A percentile compares a stretch with the other conserved stretches of the same genome.
These are phyloP conservation scores for Muscicapa striata DNA, from an alignment of 2,797 vertebrate species.

Conservation along the genomic window DNA sequence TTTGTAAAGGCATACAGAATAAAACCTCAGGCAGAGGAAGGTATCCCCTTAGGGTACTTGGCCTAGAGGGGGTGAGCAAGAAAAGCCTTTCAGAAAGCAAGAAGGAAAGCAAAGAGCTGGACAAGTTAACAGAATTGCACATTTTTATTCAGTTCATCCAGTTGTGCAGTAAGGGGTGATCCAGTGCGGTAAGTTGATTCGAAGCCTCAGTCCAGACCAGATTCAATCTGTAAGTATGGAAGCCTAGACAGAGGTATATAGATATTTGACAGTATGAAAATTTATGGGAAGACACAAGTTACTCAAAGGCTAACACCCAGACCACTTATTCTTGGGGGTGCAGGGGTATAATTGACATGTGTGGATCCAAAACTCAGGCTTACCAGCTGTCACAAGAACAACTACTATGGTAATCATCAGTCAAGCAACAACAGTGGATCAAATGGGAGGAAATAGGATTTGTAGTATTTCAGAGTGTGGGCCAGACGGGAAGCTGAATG, in stretches of 20 bases:
- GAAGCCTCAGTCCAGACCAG: neutral
- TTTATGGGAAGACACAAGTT: neutral
- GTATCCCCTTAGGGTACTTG: neutral
- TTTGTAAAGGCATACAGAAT: neutral
- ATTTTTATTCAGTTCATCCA: neutral
- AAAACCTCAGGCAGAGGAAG: neutral
- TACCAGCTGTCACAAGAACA: neutral
- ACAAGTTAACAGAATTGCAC: neutral
- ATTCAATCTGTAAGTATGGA: neutral
- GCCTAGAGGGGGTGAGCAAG: rapidly evolving
- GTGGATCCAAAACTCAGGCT: neutral
- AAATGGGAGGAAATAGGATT: neutral
- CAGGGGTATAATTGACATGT: neutral
- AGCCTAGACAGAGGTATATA: neutral
- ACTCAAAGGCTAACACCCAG: neutral
- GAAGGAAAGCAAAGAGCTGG: neutral
- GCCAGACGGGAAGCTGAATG: neutral
- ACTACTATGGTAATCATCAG: neutral
- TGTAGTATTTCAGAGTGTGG: neutral
- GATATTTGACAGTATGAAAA: neutral
- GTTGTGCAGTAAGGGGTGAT: neutral
- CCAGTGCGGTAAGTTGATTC: neutral
- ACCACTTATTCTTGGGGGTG: neutral
- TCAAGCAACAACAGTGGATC: neutral
- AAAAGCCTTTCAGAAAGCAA: neutral